Evolutionary conservation across 2,888 invertebrate species (phyloP).

Genomic region (Drosophila anomalata): DNA sequence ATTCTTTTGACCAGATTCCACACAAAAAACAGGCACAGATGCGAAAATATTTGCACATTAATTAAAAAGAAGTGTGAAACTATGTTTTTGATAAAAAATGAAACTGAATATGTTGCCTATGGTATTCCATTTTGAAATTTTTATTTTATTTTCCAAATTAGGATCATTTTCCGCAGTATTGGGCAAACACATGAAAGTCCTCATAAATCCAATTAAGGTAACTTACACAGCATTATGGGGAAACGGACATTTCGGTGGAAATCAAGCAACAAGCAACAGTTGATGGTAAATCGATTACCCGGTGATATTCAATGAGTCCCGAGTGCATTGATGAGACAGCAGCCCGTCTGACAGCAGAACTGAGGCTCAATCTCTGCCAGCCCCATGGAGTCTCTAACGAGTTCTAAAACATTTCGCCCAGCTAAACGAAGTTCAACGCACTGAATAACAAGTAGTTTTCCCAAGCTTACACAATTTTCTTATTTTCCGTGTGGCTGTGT

Average conservation of each 20-base stretch:
- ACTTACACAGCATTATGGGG: not conserved
- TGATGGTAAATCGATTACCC: constrained; percentile 70
- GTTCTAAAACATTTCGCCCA: constrained; percentile 75
- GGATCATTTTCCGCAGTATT: not conserved
- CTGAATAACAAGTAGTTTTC: constrained; percentile 74
- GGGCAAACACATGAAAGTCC: not conserved
- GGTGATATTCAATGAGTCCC: constrained; percentile 52
- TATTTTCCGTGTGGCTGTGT: constrained; percentile 31
- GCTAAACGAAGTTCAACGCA: constrained; percentile 76
- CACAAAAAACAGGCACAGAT: not conserved
- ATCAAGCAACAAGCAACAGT: constrained; percentile 54
- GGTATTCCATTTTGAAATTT: not conserved
- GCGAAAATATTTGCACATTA: not conserved
- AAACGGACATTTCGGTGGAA: constrained; percentile 4
- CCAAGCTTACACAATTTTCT: constrained; percentile 35
- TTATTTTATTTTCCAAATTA: not conserved
- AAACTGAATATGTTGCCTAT: not conserved
- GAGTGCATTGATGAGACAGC: constrained; percentile 59
- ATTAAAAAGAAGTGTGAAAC: not conserved
- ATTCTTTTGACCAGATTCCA: not conserved
- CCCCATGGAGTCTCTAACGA: constrained; percentile 63
- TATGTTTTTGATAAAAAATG: too few relatives aligned
- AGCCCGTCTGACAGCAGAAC: constrained; percentile 27
- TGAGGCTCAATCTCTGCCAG: constrained; percentile 45
- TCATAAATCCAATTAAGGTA: not conserved